Base-by-base conservation (phyloP, 1,140 invertebrate species). In the Drosophila ambigua region DNA sequence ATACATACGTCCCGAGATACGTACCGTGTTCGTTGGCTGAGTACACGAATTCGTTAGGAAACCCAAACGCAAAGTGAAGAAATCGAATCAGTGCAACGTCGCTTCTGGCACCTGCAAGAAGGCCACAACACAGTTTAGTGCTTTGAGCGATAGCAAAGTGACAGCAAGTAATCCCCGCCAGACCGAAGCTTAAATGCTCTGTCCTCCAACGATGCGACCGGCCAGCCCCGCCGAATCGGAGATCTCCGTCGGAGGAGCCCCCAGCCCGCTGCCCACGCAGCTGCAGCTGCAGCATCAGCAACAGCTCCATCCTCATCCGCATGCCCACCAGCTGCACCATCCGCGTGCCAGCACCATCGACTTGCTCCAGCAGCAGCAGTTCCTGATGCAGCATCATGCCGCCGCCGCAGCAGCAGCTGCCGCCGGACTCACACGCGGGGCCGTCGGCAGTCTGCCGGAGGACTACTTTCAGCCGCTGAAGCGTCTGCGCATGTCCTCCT, bases 401-500 rank as follows among this genome's bases (percentile, higher is more conserved):
- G 77, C 72, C 28, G 85, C 75, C 31, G 78, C 69, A 7, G 79
- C 75, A 28, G 79, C 77, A 43, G 85, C 74, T 13, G 82, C 71
- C 31, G 76, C 74, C 31, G 72, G 77, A 43, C 62, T 87, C 1
- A 69, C 72, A 5, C 71, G 85, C 15, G 67, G 49, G 45, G 67
- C 83, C 71, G 92, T 92, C 78, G 93, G 93, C 80, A 84, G 92
- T 24, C 52, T 90, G 72, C 79, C 90, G 53, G 96, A 97, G 78
- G 96, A 97, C 75, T 98, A 97, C 87, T 97, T 97, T 92, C 96
- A 96, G 77, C 96, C 97, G 0, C 85, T 98, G 72, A 98, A 98
- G 91, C 94, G 95, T 75, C 92, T 98, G 65, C 97, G 97, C 92
- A 97, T 97, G 96, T 94, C 94, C 64, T 79, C 79, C 28, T 88